phyloP scores from a whole-genome alignment of 2,113 vertebrate species.

The Rhinichthys klamathensis region DNA sequence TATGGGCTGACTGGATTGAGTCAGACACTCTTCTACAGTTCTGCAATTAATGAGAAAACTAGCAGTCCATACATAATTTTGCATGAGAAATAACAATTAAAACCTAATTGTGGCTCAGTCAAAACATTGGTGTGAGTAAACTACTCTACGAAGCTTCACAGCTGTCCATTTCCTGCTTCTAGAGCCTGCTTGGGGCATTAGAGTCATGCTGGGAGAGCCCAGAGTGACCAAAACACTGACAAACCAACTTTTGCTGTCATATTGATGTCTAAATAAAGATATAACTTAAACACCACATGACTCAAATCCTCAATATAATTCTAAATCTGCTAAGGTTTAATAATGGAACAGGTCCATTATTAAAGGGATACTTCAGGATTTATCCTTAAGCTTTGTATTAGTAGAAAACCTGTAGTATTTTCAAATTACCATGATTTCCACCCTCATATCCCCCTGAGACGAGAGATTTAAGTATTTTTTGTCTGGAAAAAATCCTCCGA shows the following conservation, averaged over 20 bases:
- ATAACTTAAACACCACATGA: not conserved
- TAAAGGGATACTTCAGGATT: too few species aligned
- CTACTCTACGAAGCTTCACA: not conserved
- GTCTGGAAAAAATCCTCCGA: too few species aligned
- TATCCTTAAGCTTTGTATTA: too few species aligned
- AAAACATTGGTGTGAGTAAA: not conserved
- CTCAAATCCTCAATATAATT: not conserved
- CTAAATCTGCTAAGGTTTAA: too few species aligned
- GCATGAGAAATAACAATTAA: not conserved
- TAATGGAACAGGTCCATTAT: too few species aligned
- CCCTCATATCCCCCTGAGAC: too few species aligned
- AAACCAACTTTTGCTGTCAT: constrained; percentile 4
- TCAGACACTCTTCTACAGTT: not conserved
- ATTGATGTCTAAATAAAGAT: not conserved
- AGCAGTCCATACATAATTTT: not conserved
- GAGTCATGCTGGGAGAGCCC: not conserved
- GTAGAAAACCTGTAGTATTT: too few species aligned
- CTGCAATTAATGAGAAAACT: not conserved
- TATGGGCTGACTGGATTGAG: not conserved
- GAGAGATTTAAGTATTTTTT: too few species aligned
- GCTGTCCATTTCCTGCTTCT: constrained; percentile 13
- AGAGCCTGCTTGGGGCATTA: not conserved
- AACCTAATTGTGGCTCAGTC: not conserved
- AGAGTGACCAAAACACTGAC: not conserved
- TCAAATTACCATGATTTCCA: too few species aligned